Conservation (phyloP, 2,888 invertebrate species). For the Candidula unifasciata region DNA sequence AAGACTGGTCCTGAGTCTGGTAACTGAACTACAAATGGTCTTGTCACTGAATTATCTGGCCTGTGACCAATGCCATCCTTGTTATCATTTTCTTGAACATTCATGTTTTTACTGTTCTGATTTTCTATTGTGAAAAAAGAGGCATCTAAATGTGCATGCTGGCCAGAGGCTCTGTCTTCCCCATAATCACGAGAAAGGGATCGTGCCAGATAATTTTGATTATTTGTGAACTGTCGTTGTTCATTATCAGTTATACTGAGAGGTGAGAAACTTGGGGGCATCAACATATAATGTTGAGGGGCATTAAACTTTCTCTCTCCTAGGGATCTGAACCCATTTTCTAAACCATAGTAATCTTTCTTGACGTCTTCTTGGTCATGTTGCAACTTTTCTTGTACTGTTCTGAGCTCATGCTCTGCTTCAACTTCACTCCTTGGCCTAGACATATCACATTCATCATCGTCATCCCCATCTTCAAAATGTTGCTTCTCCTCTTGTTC, state of each 20-base stretch:
- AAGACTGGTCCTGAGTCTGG: constrained; percentile 52
- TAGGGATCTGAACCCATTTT: constrained; percentile 34
- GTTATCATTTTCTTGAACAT: constrained; percentile 9
- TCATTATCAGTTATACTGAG: constrained; percentile 15
- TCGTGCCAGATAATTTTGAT: constrained; percentile 25
- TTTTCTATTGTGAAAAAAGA: background rate
- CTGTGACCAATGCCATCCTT: constrained; percentile 46
- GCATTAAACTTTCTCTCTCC: constrained; percentile 17
- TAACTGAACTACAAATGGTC: constrained; percentile 48
- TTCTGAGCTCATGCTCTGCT: constrained; percentile 45
- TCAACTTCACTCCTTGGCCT: constrained; percentile 28
- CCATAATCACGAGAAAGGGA: background rate
- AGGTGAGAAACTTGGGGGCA: constrained; percentile 47
- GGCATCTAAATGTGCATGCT: background rate
- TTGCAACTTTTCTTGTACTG: constrained; percentile 48
- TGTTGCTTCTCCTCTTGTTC: constrained; percentile 15
- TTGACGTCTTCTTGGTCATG: constrained; percentile 47
- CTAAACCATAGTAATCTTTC: constrained; percentile 10
- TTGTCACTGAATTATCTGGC: constrained; percentile 24
- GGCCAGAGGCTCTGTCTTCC: constrained; percentile 3
- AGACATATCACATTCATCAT: constrained; percentile 11
- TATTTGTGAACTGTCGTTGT: constrained; percentile 9
- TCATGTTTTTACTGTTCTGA: background rate
- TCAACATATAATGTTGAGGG: background rate
- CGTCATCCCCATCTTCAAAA: constrained; percentile 5